Base-by-base conservation (phyloP, 2,113 vertebrate genomes). In the Hiodon tergisus region DNA sequence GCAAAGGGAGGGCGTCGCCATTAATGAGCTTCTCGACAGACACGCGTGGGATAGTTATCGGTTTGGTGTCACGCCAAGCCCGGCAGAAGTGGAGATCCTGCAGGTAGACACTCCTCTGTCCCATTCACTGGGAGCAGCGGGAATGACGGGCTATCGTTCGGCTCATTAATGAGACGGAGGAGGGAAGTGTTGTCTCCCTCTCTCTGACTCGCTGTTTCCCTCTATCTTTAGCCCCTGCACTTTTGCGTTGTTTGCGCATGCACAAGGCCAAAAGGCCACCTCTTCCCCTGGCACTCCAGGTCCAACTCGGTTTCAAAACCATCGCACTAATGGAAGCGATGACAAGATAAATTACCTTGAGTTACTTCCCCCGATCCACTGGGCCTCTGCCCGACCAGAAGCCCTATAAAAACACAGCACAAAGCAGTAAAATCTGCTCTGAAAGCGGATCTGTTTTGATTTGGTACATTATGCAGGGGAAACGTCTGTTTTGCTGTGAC, bases 311-410 rank as follows among this genome's bases (percentile, higher is more conserved):
- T 31, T 31, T 31, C 31, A 31, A 31, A 31, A 31, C 31, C 31
- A 69, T 67, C 3, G n/a, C 66, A 51, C 72, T 80, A 80, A 81
- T 77, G 72, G 77, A 69, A 75, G 50, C 59, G 63, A 67, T 71
- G 62, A 78, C 69, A 72, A 65, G 58, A 78, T 68, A 76, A 78
- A 81, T 59, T 31, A 77, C 54, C 68, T 55, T 46, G 58, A 66
- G 72, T 77, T 79, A 79, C 77, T 73, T 72, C 17, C 47, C 31
- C 70, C 69, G 57, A 74, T 69, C 77, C 73, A 68, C 71, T 65
- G 72, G 55, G 61, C 16, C 3, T 16, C 73, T 61, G 71, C 17
- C 71, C 17, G 65, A 65, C 63, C 60, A 58, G 66, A 61, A 8
- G 55, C 65, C 46, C 75, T 47, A 17, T 71, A 57, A 7, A 48